Evolutionary conservation across 2,113 vertebrate species (phyloP).

Genomic region (Brachypodius melanocephalos): DNA sequence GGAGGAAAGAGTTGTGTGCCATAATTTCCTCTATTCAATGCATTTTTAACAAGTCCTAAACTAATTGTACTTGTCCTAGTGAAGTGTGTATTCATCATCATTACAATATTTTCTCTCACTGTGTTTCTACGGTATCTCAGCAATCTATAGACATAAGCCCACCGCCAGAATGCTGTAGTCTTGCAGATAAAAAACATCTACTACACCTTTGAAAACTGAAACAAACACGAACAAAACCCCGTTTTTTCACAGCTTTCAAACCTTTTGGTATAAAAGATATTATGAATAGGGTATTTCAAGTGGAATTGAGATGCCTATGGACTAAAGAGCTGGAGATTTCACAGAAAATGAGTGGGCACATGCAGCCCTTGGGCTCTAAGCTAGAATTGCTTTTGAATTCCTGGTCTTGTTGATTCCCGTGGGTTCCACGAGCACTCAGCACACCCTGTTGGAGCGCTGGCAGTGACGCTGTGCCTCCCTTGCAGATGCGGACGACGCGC

Average conservation of each 20-base stretch:
- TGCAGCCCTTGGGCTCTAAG: neutral
- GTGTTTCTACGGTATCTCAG: neutral
- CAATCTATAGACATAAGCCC: neutral
- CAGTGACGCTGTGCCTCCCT: neutral
- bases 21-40: neutral
- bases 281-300: neutral
- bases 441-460: rapidly evolving
- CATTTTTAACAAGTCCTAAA: neutral
- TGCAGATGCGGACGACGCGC: conserved; percentile 91
- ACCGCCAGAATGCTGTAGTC: neutral
- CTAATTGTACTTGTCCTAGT: neutral
- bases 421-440: rapidly evolving
- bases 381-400: neutral
- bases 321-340: neutral
- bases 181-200: neutral
- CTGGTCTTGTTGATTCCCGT: rapidly evolving
- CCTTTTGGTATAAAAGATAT: neutral
- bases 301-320: neutral
- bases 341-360: neutral
- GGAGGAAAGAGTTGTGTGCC: neutral
- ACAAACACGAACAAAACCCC: neutral
- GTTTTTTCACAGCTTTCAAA: neutral
- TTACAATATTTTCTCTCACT: neutral
- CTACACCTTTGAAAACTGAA: neutral
- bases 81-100: neutral